Percentiles rank a stretch among this genome's conserved stretches.
Conservation (phyloP, 2,888 invertebrate species). For the Dynastes tityus region DNA sequence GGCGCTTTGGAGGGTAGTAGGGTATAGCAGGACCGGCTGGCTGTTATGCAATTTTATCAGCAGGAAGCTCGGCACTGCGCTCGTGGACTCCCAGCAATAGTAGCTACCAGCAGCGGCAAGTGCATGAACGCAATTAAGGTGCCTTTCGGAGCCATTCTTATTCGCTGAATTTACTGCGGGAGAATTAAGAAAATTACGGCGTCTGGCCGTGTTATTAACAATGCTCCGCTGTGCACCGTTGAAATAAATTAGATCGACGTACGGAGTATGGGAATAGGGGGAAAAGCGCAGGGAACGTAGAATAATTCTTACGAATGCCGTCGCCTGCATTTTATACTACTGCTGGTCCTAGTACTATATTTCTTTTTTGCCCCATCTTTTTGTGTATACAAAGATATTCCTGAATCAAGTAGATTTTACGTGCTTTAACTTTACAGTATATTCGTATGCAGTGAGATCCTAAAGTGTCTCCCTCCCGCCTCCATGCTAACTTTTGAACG, state of each 20-base stretch:
- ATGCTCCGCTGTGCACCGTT: constrained; percentile 58
- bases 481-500: no score
- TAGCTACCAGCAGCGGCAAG: constrained; percentile 29
- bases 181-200: constrained; percentile 64
- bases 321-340: no score
- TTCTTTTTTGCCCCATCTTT: no score
- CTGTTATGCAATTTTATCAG: constrained; percentile 43
- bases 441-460: no score
- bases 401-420: no score
- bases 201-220: constrained; percentile 62
- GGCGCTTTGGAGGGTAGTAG: neutral
- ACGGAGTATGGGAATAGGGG: neutral
- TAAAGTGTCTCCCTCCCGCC: no score
- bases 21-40: neutral
- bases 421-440: no score
- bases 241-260: constrained; percentile 54
- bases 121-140: constrained; percentile 64
- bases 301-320: no score
- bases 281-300: no score
- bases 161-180: constrained; percentile 62
- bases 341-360: no score
- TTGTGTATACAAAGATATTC: no score
- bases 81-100: neutral
- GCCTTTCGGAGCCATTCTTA: constrained; percentile 62
- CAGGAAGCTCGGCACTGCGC: constrained; percentile 1